Evolutionary conservation across 2,888 invertebrate genomes (phyloP).

Genomic region (Dioctria rufipes): DNA sequence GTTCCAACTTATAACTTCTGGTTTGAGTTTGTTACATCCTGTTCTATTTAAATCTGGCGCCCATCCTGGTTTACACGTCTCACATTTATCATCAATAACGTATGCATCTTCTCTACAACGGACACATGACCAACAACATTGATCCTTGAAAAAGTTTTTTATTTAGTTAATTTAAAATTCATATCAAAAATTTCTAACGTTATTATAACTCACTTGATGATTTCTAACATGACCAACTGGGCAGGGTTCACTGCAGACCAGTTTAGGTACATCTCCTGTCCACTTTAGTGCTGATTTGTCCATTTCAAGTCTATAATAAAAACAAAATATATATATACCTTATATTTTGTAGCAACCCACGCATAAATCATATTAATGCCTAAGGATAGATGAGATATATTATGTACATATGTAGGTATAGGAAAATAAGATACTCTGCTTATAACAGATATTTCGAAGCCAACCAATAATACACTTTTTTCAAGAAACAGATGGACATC

Average conservation of each 20-base stretch:
- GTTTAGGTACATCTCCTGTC: slow-evolving; percentile 72
- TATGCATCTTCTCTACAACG: slow-evolving; percentile 77
- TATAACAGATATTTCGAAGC: too few relatives aligned
- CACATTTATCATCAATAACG: slow-evolving; percentile 76
- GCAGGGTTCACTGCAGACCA: slow-evolving; percentile 78
- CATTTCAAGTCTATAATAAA: slow-evolving; percentile 69
- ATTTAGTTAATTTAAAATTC: not conserved
- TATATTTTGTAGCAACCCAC: too few relatives aligned
- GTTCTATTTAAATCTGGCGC: slow-evolving; percentile 72
- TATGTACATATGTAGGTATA: too few relatives aligned
- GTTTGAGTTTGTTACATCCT: slow-evolving; percentile 75
- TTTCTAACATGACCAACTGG: slow-evolving; percentile 75
- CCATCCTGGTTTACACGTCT: slow-evolving; percentile 74
- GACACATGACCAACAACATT: slow-evolving; percentile 82
- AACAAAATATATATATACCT: not conserved
- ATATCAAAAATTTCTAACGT: not conserved
- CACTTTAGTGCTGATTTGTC: slow-evolving; percentile 72
- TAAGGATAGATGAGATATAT: too few relatives aligned
- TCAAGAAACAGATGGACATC: too few relatives aligned
- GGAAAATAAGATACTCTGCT: too few relatives aligned
- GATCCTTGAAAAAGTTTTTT: slow-evolving; percentile 68
- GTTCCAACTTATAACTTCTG: slow-evolving; percentile 76
- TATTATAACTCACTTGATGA: slow-evolving; percentile 70
- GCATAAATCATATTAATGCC: too few relatives aligned
- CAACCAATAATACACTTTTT: too few relatives aligned